phyloP scores from a whole-genome alignment of 2,888 invertebrate genomes.

The Heliothis peltigera region DNA sequence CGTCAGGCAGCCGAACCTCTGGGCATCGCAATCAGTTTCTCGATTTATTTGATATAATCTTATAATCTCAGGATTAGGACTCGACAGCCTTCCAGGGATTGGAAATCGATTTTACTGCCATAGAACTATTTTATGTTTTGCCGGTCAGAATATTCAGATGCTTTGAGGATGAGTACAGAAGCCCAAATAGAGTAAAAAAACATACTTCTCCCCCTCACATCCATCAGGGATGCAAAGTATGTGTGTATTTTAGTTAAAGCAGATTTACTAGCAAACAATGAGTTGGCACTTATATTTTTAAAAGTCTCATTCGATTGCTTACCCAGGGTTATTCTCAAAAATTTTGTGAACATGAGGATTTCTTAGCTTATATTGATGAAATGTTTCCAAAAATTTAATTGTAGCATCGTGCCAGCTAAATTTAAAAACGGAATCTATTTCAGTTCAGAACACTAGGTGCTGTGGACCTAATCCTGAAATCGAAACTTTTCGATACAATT shows the following conservation, averaged over 20 bases:
- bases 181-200: not conserved
- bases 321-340: too few species aligned
- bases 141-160: not conserved
- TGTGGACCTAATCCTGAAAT: conserved; percentile 28
- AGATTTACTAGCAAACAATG: too few species aligned
- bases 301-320: too few species aligned
- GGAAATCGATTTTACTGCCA: conserved; percentile 41
- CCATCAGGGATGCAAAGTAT: not conserved
- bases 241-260: not conserved
- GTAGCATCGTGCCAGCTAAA: not conserved
- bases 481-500: conserved; percentile 31
- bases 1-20: conserved; percentile 12
- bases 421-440: conserved; percentile 5
- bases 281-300: too few species aligned
- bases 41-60: conserved; percentile 49
- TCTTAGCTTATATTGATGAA: too few species aligned
- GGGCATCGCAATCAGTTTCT: conserved; percentile 29
- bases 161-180: not conserved
- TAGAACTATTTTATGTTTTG: conserved; percentile 4
- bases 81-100: conserved; percentile 35
- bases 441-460: conserved; percentile 10
- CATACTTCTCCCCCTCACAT: too few species aligned
- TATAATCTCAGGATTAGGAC: conserved; percentile 36
- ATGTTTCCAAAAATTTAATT: not conserved
- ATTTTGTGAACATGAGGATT: too few species aligned